phyloP scores from a whole-genome alignment of 2,113 vertebrate genomes.

The Ctenodactylus gundi region DNA sequence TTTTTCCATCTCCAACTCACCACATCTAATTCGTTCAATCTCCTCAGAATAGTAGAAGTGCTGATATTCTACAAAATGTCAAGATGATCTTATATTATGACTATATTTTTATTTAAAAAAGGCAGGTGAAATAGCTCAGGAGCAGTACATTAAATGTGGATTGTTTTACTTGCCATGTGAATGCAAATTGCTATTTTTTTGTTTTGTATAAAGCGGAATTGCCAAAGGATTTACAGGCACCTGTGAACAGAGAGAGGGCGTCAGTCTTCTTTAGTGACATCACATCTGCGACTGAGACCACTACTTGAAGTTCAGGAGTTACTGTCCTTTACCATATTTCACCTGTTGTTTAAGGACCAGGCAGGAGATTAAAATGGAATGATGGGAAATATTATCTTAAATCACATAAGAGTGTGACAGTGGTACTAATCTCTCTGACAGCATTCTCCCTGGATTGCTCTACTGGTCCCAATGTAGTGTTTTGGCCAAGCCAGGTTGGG shows the following conservation, averaged over 20 bases:
- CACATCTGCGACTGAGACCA: background rate
- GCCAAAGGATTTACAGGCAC: background rate
- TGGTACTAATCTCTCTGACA: background rate
- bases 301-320: background rate
- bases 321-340: conserved; percentile 2
- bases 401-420: background rate
- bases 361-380: background rate
- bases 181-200: background rate
- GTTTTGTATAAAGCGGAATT: conserved; percentile 15
- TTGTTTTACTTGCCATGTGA: background rate
- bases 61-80: background rate
- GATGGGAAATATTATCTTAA: background rate
- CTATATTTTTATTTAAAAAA: background rate
- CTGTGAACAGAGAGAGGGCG: background rate
- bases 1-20: background rate
- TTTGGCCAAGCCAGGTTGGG: background rate
- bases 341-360: background rate
- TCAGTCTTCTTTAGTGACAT: background rate
- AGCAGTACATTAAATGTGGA: background rate
- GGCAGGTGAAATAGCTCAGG: background rate
- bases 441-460: background rate
- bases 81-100: conserved; percentile 20
- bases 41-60: background rate
- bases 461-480: background rate
- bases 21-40: conserved; percentile 17